Evolutionary conservation across 2,888 invertebrate genomes (phyloP), one percentile per base, ranked within the genome.

Genomic region (Eupithecia insigniata): DNA sequence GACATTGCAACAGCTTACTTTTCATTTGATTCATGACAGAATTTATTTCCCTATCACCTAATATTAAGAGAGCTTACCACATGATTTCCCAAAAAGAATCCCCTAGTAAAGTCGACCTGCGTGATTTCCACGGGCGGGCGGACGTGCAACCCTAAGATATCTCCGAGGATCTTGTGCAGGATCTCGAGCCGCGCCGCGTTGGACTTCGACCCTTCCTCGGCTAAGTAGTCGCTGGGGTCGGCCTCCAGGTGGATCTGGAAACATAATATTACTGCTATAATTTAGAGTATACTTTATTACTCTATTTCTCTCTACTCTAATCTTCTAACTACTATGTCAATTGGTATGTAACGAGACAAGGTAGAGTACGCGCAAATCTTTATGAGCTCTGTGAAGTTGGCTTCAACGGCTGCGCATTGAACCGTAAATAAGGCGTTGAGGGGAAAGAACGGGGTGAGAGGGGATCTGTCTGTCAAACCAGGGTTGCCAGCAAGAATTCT

Each of bases 41-140:
- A 18, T n/a, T 8, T 12, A 26, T 58, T 22, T 58, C 22, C 12
- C 12, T 26, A 10, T 58, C 14, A 14, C 26, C 10, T 22, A 55
- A 26, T 12, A 58, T 28, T 18, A 14, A 30, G 28, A 16, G 26
- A 51, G 34, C 92, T 91, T 90, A 97, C 97, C 95, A 97, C 97
- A 85, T 98, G 97, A 79, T 96, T 95, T 34, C 98, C 98, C 51
- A 98, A 90, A 85, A 98, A 97, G 90, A 96, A 98, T 1, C 96
- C 97, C 22, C 95, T 94, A 0, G 95, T 96, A 80, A 95, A 96
- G 39, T 94, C 89, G 0, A 92, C 75, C 51, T 88, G 84, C 0
- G 84, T 70, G 2, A 89, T 67, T 28, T 91, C 89, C 10, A 81
- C 80, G 0, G 87, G 88, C 26, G 91, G 88, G 18, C 88, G 89